Conservation (phyloP, 2,888 invertebrate genomes). For the Balanococcus diminutus region DNA sequence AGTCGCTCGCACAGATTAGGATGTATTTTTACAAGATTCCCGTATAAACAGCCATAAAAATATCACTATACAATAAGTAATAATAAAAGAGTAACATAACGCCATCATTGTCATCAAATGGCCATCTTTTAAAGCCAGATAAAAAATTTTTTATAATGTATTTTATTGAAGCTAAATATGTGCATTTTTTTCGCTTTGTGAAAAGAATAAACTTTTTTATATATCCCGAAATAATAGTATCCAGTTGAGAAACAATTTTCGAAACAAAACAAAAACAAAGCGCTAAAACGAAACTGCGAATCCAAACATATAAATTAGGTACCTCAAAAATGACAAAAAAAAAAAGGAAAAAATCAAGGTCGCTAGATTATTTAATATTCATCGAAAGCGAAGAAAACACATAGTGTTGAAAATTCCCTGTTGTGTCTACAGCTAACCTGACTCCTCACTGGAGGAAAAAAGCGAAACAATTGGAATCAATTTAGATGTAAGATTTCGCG, state of each 20-base stretch:
- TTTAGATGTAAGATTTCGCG: conserved; percentile 15
- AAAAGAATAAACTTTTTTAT: not conserved
- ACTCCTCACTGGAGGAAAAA: not conserved
- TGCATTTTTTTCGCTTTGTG: not conserved
- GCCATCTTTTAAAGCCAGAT: not conserved
- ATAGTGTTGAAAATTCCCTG: conserved; percentile 29
- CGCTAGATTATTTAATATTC: conserved; percentile 36
- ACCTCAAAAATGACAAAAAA: not conserved
- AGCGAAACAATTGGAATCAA: conserved; percentile 32
- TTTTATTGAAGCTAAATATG: conserved; percentile 22
- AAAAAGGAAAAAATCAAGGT: not conserved
- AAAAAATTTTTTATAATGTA: conserved; percentile 5
- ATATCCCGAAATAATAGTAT: not conserved
- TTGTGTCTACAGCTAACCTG: conserved; percentile 18
- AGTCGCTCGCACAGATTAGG: not conserved
- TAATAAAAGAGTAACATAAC: conserved; percentile 3
- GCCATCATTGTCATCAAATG: not conserved
- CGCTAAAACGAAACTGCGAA: not conserved
- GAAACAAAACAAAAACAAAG: not conserved
- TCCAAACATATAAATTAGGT: not conserved
- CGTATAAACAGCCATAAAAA: not conserved
- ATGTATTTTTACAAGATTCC: not conserved
- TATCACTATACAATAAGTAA: not conserved
- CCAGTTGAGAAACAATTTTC: not conserved
- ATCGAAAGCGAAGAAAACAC: conserved; percentile 2